A percentile compares a stretch with the other conserved stretches of the same genome.
phyloP scores from a whole-genome alignment of 2,113 vertebrate genomes.

The Pseudonaja textilis region DNA sequence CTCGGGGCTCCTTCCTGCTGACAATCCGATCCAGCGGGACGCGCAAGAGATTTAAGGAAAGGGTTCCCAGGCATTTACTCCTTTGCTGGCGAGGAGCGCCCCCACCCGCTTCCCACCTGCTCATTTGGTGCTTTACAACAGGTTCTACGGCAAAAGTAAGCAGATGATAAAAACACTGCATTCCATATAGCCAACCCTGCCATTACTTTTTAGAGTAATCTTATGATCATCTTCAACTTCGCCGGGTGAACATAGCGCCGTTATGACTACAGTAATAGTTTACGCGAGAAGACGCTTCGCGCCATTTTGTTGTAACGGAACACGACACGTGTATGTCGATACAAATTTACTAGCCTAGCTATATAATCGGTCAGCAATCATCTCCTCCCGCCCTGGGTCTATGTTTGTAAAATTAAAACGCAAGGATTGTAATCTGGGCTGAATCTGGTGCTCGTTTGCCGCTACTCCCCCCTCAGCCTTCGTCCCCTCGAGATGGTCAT shows the following conservation, averaged over 20 bases:
- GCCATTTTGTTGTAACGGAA: neutral
- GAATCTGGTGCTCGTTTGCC: neutral
- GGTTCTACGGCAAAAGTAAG: neutral
- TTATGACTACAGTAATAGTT: neutral
- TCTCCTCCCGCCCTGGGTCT: neutral
- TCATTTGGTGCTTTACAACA: neutral
- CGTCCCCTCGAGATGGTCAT: neutral
- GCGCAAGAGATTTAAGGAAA: neutral
- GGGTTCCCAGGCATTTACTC: neutral
- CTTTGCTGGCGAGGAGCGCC: neutral
- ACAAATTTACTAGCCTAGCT: neutral
- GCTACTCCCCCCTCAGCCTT: neutral
- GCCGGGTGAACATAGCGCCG: neutral
- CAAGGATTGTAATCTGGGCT: neutral
- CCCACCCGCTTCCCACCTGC: neutral
- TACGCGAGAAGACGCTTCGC: neutral
- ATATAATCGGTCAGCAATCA: neutral
- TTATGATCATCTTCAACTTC: neutral
- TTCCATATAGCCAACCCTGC: neutral
- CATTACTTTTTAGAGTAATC: neutral
- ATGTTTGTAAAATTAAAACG: neutral
- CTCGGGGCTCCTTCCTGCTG: neutral
- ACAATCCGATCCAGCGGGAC: neutral
- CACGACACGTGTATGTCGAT: neutral
- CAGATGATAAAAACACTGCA: neutral